Evolutionary conservation across 2,113 vertebrate genomes (phyloP), one percentile per base, ranked within the genome.

Genomic region (Amia ocellicauda): DNA sequence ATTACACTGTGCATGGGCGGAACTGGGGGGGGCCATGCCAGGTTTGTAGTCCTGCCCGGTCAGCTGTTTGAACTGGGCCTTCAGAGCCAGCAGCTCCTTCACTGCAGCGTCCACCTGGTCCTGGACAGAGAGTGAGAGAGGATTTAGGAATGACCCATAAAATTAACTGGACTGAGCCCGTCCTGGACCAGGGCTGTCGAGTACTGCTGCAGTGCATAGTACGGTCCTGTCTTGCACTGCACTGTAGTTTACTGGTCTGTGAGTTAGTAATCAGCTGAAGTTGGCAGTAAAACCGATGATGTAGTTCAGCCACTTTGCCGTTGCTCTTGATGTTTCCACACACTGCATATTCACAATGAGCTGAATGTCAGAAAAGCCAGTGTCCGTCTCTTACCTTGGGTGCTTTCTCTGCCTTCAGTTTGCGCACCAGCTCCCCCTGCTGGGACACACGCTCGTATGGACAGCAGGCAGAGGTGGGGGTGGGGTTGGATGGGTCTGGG

Each of bases 31-130:
- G 86, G 80, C 8, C 80, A 73, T 62, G 80, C 90, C 94, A 28
- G 93, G 91, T 58, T 92, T 96, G 69, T 98, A 98, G 0, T 97
- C 95, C 69, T 93, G 91, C 11, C 95, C 93, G 0, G 89, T 94
- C 63, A 79, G 82, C 67, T 91, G 85, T 70, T 95, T 98, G 64
- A 91, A 97, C 60, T 95, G 91, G 5, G 86, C 88, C 84, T 98
- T 98, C 67, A 95, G 72, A 19, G 83, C 76, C 42, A 98, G 76
- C 20, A 98, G 88, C 17, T 87, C 81, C 53, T 96, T 94, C 29
- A 98, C 91, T 26, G 94, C 94, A 43, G 85, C 80, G 56, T 97
- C 96, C 5, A 94, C 64, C 43, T 96, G 93, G 60, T 96, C 93
- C 79, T 97, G 90, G 3, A 77, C n/a, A 23, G 58, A 41, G 68